Evolutionary conservation across 2,888 invertebrate species (phyloP), one percentile per base, ranked within the genome.

Genomic region (Pseudococcus viburni): DNA sequence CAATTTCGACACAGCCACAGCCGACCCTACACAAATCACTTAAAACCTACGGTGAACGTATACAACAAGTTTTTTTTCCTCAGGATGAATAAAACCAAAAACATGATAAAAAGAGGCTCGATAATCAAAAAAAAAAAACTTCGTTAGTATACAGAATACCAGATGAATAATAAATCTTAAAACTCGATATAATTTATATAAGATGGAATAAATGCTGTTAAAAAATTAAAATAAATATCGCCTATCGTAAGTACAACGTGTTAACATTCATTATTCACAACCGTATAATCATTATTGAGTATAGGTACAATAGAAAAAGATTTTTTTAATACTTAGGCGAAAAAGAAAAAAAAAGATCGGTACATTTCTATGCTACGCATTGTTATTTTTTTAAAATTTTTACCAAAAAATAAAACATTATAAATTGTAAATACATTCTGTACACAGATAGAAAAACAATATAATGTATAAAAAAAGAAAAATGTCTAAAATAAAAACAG

Each of bases 161-260:
- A 33, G 73, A 73, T 73, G 33, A 73, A 33, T 33, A 33, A 73
- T 64, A 64, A 33, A 33, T 73, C 15, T 73, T 33, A 33, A 33
- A 73, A 17, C 26, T 68, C 26, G 68, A 68, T 73, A 39, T 26
- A 33, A 73, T 39, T 77, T 19, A 59, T 19, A 22, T 26, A 77
- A 77, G 17, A 77, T 77, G 39, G 42, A 83, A 42, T 83, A 83
- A 83, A 83, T 83, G 80, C 80, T 83, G 80, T 83, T 83, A 83
- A 83, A 83, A 42, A 12, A 33, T 83, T 42, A 83, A 83, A 83
- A 83, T 46, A 19, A 19, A 83, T 9, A 83, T 11, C 46, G 42
- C 46, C 80, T 33, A 46, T 83, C 22, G 17, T 83, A 59, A 59
- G 59, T 59, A 59, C 59, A 68, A 12, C 12, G 12, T 33, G 73